A percentile compares a stretch with the other conserved stretches of the same genome.
These are phyloP conservation scores for Dasyprocta punctata DNA, from an alignment of 2,113 vertebrate species.

Conservation along the genomic window DNA sequence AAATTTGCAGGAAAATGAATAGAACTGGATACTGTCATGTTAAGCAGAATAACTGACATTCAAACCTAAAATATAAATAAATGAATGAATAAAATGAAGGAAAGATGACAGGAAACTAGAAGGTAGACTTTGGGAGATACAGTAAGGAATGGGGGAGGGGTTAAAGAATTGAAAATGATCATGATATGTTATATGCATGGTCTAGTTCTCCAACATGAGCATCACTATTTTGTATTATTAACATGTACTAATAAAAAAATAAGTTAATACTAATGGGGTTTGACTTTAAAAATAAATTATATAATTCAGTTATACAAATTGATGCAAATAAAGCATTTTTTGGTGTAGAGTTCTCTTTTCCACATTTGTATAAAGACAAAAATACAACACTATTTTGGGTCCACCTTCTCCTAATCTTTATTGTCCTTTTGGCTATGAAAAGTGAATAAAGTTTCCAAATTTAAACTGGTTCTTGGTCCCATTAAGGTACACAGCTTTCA, in stretches of 20 bases:
- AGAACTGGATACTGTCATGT: not conserved
- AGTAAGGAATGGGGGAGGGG: not conserved
- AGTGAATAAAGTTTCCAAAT: not conserved
- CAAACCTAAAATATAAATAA: not conserved
- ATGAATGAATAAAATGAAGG: not conserved
- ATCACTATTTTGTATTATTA: not conserved
- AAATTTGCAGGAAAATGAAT: not conserved
- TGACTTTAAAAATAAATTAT: constrained; percentile 7
- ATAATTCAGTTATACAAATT: not conserved
- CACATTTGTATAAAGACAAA: not conserved
- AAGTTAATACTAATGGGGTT: not conserved
- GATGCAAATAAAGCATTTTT: not conserved
- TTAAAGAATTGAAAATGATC: not conserved
- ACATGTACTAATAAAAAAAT: not conserved
- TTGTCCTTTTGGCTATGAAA: not conserved
- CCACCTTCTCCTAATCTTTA: not conserved
- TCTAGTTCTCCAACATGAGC: not conserved
- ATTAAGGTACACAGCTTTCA: constrained; percentile 6
- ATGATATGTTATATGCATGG: not conserved
- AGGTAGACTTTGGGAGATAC: not conserved
- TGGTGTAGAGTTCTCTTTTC: not conserved
- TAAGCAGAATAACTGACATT: not conserved
- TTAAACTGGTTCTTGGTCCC: constrained; percentile 48
- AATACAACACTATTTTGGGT: not conserved
- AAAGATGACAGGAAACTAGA: not conserved